Conservation (phyloP, 1,140 invertebrate species). For the Penaeus indicus region DNA sequence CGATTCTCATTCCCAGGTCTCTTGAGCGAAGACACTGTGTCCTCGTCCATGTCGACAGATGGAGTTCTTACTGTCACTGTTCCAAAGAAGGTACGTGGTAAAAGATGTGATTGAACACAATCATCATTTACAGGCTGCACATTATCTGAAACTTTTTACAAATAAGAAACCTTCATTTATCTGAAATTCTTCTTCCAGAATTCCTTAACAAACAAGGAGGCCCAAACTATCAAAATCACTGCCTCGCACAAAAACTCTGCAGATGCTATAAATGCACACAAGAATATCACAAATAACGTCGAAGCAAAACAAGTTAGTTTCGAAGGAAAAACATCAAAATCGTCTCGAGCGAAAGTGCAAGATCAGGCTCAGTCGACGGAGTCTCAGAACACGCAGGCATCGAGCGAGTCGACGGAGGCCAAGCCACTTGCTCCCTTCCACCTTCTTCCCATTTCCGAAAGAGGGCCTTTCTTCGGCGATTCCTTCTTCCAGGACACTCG, state of each 20-base stretch:
- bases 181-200: background rate
- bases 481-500: constrained; percentile 50
- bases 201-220: background rate
- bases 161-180: too few relatives aligned
- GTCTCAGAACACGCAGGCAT: background rate
- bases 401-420: background rate
- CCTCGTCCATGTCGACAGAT: constrained; percentile 62
- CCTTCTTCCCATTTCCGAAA: constrained; percentile 34
- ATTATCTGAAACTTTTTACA: background rate
- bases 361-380: background rate
- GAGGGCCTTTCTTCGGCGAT: constrained; percentile 49
- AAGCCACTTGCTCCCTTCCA: background rate
- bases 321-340: background rate
- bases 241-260: constrained; percentile 16
- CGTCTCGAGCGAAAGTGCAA: constrained; percentile 13
- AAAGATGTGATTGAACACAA: background rate
- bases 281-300: background rate
- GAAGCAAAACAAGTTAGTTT: too few relatives aligned
- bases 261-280: background rate
- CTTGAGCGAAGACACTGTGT: constrained; percentile 40
- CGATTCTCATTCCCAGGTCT: constrained; percentile 60
- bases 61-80: constrained; percentile 61
- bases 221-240: background rate
- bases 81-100: constrained; percentile 49
- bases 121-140: background rate